phyloP scores from a whole-genome alignment of 2,797 vertebrate genomes.

The Acanthopagrus latus region DNA sequence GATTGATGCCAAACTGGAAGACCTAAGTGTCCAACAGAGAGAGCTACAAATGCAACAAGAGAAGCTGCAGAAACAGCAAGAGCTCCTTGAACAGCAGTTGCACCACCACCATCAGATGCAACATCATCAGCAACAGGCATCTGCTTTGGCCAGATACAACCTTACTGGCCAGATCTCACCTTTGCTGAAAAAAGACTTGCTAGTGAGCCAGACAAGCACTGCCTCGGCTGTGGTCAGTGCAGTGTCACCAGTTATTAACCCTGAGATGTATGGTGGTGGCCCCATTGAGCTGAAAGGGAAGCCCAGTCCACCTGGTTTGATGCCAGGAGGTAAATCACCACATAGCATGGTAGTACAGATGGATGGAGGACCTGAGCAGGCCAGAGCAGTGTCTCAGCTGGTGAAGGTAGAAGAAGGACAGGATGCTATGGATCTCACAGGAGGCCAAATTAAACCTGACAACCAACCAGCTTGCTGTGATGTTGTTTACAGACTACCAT shows the following conservation, averaged over 20 bases:
- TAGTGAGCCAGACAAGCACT: slow-evolving; percentile 89
- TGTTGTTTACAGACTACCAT: slow-evolving; percentile 96
- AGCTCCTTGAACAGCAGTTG: slow-evolving; percentile 83
- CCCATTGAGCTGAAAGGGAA: slow-evolving; percentile 90
- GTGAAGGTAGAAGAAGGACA: slow-evolving; percentile 90
- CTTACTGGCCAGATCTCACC: slow-evolving; percentile 87
- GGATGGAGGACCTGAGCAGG: slow-evolving; percentile 85
- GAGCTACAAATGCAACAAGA: slow-evolving; percentile 86
- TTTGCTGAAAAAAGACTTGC: slow-evolving; percentile 90
- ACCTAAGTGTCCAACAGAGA: slow-evolving; percentile 86
- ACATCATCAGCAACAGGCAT: slow-evolving; percentile 81
- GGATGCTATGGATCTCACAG: slow-evolving; percentile 91
- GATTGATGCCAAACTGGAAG: slow-evolving; percentile 90
- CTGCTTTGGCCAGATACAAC: slow-evolving; percentile 89
- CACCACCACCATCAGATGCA: slow-evolving; percentile 87
- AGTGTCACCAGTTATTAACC: slow-evolving; percentile 79
- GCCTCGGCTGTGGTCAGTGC: slow-evolving; percentile 82
- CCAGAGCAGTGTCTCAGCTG: slow-evolving; percentile 90
- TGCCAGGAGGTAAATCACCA: slow-evolving; percentile 85
- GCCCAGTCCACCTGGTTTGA: slow-evolving; percentile 81
- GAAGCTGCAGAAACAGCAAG: slow-evolving; percentile 83
- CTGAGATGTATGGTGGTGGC: slow-evolving; percentile 84
- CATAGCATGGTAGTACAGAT: slow-evolving; percentile 95
- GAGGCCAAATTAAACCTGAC: slow-evolving; percentile 91
- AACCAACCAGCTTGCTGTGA: slow-evolving; percentile 96